Evolutionary conservation across 2,888 invertebrate species (phyloP).

Genomic region (Lydus trimaculatus): DNA sequence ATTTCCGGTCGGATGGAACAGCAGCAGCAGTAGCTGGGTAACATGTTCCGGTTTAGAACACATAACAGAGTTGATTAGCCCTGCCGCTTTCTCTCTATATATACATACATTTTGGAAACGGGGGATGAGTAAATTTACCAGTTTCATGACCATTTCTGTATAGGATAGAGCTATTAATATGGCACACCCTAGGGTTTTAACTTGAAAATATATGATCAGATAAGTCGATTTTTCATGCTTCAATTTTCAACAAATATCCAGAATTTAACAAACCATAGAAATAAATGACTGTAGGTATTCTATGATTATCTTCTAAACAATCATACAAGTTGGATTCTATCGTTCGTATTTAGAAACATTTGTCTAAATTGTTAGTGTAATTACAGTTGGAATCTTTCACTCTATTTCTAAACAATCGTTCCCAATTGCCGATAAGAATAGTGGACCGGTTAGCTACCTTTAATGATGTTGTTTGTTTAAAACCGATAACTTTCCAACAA

Average conservation of each 20-base stretch:
- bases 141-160: constrained; percentile 14
- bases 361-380: background rate
- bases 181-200: constrained; percentile 21
- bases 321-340: background rate
- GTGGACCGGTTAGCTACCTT: background rate
- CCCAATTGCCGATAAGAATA: background rate
- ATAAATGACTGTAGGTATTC: background rate
- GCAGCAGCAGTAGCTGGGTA: constrained; percentile 17
- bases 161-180: constrained; percentile 27
- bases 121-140: constrained; percentile 21
- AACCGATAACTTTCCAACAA: background rate
- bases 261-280: background rate
- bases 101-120: background rate
- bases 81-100: background rate
- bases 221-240: constrained; percentile 22
- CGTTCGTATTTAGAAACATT: background rate
- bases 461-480: background rate
- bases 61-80: constrained; percentile 35
- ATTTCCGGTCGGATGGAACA: constrained; percentile 38
- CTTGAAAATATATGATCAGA: constrained; percentile 23
- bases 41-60: constrained; percentile 34
- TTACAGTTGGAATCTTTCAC: background rate
- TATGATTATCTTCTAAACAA: background rate
- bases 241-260: background rate
- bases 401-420: background rate